phyloP scores from a whole-genome alignment of 2,888 invertebrate species.

The Pheosia tremula region DNA sequence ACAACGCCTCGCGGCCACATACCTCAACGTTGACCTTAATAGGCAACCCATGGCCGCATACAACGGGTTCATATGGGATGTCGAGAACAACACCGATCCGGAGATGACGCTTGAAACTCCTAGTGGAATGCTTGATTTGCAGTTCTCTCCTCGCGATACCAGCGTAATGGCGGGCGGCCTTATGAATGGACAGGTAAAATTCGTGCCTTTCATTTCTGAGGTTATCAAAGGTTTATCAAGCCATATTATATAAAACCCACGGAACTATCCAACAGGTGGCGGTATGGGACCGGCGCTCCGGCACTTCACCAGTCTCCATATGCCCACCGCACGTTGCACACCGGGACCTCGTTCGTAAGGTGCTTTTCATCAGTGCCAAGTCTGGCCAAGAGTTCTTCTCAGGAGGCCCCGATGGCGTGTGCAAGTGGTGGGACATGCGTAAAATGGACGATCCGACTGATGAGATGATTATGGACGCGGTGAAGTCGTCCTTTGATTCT shows the following conservation, averaged over 20 bases:
- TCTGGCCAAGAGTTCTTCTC: slow-evolving; percentile 97
- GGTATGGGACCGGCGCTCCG: slow-evolving; percentile 86
- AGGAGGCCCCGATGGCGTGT: slow-evolving; percentile 94
- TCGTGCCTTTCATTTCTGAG: neutral
- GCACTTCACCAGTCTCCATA: slow-evolving; percentile 84
- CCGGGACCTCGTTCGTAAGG: slow-evolving; percentile 92
- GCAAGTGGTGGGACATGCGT: slow-evolving; percentile 91
- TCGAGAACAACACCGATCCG: slow-evolving; percentile 93
- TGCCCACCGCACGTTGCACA: slow-evolving; percentile 93
- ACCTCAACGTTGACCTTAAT: slow-evolving; percentile 91
- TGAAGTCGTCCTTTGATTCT: slow-evolving; percentile 76
- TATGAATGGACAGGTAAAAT: slow-evolving; percentile 82
- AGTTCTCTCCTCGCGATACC: slow-evolving; percentile 93
- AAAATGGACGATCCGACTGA: slow-evolving; percentile 87
- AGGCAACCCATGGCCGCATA: slow-evolving; percentile 50
- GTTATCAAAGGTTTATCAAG: too few relatives aligned
- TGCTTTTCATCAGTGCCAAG: slow-evolving; percentile 96
- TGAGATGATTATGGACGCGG: slow-evolving; percentile 87
- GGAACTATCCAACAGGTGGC: slow-evolving; percentile 53
- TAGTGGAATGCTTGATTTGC: slow-evolving; percentile 89
- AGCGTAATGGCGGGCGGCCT: slow-evolving; percentile 88
- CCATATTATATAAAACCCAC: neutral
- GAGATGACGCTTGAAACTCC: slow-evolving; percentile 87
- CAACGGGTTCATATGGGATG: slow-evolving; percentile 91
- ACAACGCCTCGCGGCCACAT: slow-evolving; percentile 91